Evolutionary conservation across 2,797 vertebrate species (phyloP).

Genomic region (Alcedo quadribrachys): DNA sequence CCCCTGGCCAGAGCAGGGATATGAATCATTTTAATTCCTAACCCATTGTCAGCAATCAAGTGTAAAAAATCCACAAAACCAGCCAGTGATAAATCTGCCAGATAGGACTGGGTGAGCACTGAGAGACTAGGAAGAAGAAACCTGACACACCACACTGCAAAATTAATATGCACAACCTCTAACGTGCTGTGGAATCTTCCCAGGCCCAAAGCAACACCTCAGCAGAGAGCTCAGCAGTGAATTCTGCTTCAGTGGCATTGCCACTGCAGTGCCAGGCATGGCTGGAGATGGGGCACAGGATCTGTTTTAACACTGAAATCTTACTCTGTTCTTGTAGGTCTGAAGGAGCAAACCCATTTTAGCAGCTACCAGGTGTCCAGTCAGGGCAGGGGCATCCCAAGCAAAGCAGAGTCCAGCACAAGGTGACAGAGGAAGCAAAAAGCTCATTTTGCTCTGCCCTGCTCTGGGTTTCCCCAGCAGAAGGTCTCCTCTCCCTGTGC

Average conservation of each 20-base stretch:
- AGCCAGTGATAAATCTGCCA: background rate
- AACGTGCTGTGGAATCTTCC: conserved; percentile 37
- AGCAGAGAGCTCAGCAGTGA: conserved; percentile 30
- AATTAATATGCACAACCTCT: background rate
- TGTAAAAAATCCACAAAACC: conserved; percentile 1
- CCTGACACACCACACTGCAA: background rate
- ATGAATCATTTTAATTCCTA: background rate
- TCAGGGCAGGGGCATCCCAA: background rate
- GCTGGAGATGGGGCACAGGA: background rate
- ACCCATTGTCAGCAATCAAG: background rate
- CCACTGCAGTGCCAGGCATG: background rate
- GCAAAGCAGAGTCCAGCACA: background rate
- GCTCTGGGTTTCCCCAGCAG: background rate
- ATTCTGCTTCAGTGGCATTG: background rate
- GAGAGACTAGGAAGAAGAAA: background rate
- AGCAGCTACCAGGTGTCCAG: background rate
- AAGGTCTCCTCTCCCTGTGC: background rate
- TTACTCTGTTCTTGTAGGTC: background rate
- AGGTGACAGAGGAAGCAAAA: background rate
- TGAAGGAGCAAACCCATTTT: background rate
- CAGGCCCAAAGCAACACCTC: conserved; percentile 9
- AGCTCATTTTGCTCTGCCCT: background rate
- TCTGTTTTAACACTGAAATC: background rate
- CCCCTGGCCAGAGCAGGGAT: too few species aligned
- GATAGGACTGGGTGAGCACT: background rate